phyloP scores from a whole-genome alignment of 2,888 invertebrate species.

The Hydropsyche betteni region DNA sequence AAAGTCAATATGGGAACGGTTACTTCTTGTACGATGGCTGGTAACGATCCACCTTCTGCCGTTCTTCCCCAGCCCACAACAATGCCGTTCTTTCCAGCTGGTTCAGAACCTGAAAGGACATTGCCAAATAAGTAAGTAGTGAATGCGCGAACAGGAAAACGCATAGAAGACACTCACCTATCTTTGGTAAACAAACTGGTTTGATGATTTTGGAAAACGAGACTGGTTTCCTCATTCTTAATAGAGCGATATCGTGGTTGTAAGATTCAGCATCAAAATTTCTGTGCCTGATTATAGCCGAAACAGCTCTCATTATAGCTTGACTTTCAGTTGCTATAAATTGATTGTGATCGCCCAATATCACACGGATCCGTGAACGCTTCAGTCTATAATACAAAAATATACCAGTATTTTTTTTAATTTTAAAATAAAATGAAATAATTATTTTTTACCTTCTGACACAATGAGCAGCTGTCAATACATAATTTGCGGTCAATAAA shows the following conservation, averaged over 20 bases:
- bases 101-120: slow-evolving; percentile 65
- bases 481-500: slow-evolving; percentile 82
- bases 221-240: slow-evolving; percentile 80
- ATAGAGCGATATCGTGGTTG: slow-evolving; percentile 85
- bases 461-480: slow-evolving; percentile 88
- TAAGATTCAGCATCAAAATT: slow-evolving; percentile 87
- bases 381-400: slow-evolving; percentile 69
- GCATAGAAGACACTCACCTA: slow-evolving; percentile 62
- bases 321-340: slow-evolving; percentile 79
- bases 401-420: neutral
- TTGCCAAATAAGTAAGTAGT: slow-evolving; percentile 1
- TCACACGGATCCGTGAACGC: slow-evolving; percentile 81
- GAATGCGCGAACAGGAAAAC: neutral
- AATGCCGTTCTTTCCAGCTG: slow-evolving; percentile 77
- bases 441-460: slow-evolving; percentile 71
- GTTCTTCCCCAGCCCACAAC: slow-evolving; percentile 90
- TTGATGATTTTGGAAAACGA: slow-evolving; percentile 77
- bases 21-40: slow-evolving; percentile 83
- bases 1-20: slow-evolving; percentile 84
- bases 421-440: slow-evolving; percentile 7
- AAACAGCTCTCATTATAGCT: slow-evolving; percentile 84
- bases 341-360: slow-evolving; percentile 87
- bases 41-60: slow-evolving; percentile 81
- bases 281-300: slow-evolving; percentile 79
- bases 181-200: slow-evolving; percentile 80